Evolutionary conservation across 53 echinoderm and acorn worm genomes (phyloP).

Genomic region (Pentamera pediparva): DNA sequence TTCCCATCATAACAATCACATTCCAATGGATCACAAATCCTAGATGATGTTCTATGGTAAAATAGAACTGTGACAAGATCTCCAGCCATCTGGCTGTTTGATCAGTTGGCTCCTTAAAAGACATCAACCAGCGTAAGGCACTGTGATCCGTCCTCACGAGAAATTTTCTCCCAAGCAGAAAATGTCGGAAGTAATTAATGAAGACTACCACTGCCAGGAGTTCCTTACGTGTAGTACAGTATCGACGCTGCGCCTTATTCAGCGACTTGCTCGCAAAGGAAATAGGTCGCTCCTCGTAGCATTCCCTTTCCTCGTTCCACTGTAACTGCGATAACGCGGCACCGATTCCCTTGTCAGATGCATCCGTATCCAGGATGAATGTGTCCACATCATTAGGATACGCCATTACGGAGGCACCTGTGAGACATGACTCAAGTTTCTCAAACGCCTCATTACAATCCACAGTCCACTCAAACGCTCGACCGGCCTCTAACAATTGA

Average conservation of each 20-base stretch:
- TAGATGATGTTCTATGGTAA: conserved; percentile 48
- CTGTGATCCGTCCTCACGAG: conserved; percentile 38
- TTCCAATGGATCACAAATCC: conserved; percentile 37
- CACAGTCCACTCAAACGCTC: background rate
- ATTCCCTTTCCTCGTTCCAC: conserved; percentile 41
- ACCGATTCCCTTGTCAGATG: conserved; percentile 50
- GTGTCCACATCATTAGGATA: conserved; percentile 37
- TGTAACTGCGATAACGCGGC: conserved; percentile 49
- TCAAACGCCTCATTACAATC: conserved; percentile 15
- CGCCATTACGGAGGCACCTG: conserved; percentile 36
- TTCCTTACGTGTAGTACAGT: conserved; percentile 54
- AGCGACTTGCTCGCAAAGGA: conserved; percentile 53
- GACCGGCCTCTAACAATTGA: conserved; percentile 14
- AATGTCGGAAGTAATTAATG: conserved; percentile 50
- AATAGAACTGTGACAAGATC: conserved; percentile 54
- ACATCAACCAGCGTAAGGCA: conserved; percentile 36
- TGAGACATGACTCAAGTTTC: conserved; percentile 5
- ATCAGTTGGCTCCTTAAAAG: conserved; percentile 39
- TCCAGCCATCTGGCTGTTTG: conserved; percentile 67
- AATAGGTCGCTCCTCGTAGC: conserved; percentile 49
- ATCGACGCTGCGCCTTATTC: conserved; percentile 40
- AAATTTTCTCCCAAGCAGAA: conserved; percentile 55
- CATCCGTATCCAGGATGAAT: conserved; percentile 57
- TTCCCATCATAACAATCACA: conserved; percentile 45
- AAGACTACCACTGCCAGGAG: conserved; percentile 50